These are phyloP conservation scores for Proisotoma minuta DNA, from an alignment of 2,888 invertebrate species.

Conservation along the genomic window DNA sequence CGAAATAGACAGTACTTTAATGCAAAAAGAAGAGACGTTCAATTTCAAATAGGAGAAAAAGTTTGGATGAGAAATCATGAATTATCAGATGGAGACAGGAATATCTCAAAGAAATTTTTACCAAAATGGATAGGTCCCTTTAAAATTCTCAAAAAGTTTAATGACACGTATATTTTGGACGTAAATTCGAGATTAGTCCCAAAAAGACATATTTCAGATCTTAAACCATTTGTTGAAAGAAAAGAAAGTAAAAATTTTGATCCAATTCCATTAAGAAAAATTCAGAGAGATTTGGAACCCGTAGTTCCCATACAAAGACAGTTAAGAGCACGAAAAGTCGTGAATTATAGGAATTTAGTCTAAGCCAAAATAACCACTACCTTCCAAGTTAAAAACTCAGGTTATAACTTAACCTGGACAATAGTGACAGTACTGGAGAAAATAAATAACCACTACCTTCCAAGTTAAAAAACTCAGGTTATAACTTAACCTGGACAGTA, in stretches of 20 bases:
- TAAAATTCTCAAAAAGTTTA: neutral
- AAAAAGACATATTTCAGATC: constrained; percentile 4
- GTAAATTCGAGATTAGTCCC: neutral
- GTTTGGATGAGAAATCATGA: constrained; percentile 21
- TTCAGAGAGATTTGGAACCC: neutral
- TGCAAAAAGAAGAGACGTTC: constrained; percentile 2
- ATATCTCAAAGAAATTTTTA: constrained; percentile 14
- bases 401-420: too few species aligned
- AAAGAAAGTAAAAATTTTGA: neutral
- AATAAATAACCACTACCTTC: too few species aligned
- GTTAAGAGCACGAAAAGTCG: neutral
- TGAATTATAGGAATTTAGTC: neutral
- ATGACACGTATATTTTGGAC: neutral
- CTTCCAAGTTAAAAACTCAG: too few species aligned
- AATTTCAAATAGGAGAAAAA: constrained; percentile 19
- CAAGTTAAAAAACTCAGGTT: too few species aligned
- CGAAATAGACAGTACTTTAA: constrained; percentile 22
- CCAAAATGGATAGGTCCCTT: constrained; percentile 23
- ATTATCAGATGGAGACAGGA: constrained; percentile 11
- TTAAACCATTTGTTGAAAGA: constrained; percentile 5
- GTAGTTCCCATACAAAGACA: neutral
- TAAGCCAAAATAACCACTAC: too few species aligned
- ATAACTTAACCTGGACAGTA: too few species aligned
- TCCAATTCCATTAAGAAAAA: neutral
- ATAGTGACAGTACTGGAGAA: too few species aligned